These are phyloP conservation scores for Pterocles gutturalis DNA, from an alignment of 2,113 vertebrate species.

Conservation along the genomic window DNA sequence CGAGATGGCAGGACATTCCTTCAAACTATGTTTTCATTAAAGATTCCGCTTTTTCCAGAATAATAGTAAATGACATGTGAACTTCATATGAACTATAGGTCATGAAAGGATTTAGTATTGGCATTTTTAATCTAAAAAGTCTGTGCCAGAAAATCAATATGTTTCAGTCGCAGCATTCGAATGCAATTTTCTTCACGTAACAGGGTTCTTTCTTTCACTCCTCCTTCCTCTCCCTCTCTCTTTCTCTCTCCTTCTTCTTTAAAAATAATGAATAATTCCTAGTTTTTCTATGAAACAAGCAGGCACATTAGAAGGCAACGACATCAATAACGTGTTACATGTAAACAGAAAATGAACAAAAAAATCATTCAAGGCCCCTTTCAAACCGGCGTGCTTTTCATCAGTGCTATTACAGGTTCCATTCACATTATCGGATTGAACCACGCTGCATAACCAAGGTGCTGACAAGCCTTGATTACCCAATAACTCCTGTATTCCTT, in stretches of 20 bases:
- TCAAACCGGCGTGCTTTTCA: conserved; percentile 88
- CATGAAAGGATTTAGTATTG: conserved; percentile 94
- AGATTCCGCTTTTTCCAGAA: conserved; percentile 89
- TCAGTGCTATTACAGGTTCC: conserved; percentile 90
- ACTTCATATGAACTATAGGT: conserved; percentile 94
- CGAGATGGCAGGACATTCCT: conserved; percentile 73
- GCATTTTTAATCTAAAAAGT: conserved; percentile 96
- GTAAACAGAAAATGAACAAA: conserved; percentile 92
- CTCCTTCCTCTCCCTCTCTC: conserved; percentile 68
- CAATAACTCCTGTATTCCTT: conserved; percentile 91
- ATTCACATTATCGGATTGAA: conserved; percentile 91
- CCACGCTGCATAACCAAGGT: conserved; percentile 92
- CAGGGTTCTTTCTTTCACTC: conserved; percentile 79
- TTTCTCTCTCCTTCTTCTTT: conserved; percentile 46
- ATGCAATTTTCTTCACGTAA: conserved; percentile 85
- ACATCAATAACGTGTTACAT: conserved; percentile 88
- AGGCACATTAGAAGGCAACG: conserved; percentile 83
- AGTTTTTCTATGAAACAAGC: conserved; percentile 87
- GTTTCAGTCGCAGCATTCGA: conserved; percentile 85
- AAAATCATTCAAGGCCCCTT: conserved; percentile 88
- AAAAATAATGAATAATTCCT: conserved; percentile 85
- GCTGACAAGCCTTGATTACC: conserved; percentile 94
- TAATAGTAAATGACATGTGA: conserved; percentile 98
- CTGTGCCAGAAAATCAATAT: conserved; percentile 96
- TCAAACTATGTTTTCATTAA: conserved; percentile 89